These are phyloP conservation scores for Drosophila cognata DNA, from an alignment of 2,888 invertebrate genomes.

Conservation along the genomic window DNA sequence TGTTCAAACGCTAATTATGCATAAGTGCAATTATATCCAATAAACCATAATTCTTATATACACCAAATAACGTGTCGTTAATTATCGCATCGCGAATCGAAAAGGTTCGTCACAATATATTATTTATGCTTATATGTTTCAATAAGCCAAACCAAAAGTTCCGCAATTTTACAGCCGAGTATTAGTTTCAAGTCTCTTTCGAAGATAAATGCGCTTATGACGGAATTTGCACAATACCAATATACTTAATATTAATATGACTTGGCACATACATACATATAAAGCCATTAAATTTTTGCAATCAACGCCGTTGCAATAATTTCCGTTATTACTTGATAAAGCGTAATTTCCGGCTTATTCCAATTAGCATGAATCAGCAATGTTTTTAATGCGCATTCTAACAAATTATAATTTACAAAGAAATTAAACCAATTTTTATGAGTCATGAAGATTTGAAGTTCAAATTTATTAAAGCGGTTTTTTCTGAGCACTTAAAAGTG, in stretches of 20 bases:
- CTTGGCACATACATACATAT: background rate
- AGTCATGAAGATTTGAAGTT: conserved; percentile 25
- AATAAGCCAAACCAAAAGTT: background rate
- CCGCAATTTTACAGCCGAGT: background rate
- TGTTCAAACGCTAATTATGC: no score
- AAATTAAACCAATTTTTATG: conserved; percentile 44
- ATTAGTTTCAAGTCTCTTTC: background rate
- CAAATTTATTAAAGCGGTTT: conserved; percentile 5
- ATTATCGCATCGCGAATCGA: no score
- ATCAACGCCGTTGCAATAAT: background rate
- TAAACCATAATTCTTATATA: no score
- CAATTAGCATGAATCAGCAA: conserved; percentile 45
- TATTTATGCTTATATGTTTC: background rate
- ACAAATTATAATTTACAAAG: conserved; percentile 24
- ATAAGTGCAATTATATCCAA: no score
- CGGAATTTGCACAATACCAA: background rate
- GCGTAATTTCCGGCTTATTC: conserved; percentile 18
- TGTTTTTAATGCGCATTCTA: conserved; percentile 22
- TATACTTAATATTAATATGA: background rate
- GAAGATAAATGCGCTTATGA: background rate
- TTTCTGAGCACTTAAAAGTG: background rate
- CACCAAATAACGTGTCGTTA: no score
- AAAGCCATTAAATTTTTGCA: conserved; percentile 10
- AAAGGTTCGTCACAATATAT: background rate
- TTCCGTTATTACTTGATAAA: background rate